phyloP scores from a whole-genome alignment of 1,140 invertebrate species.

The Tetraneura akinire region DNA sequence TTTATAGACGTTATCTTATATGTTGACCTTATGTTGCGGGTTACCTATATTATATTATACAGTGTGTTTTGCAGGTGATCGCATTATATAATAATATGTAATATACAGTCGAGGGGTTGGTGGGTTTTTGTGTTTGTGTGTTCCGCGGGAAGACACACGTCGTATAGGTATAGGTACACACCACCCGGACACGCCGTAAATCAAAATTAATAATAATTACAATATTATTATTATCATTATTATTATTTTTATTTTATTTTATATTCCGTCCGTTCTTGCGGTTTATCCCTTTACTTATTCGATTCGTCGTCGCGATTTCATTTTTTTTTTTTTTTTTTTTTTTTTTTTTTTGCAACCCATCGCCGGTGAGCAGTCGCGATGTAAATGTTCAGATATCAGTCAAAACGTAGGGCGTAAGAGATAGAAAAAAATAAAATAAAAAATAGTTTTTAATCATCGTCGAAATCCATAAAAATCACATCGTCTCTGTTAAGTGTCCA shows the following conservation, averaged over 20 bases:
- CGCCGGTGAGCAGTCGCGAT: not conserved
- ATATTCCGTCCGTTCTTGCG: not conserved
- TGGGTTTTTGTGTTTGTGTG: not conserved
- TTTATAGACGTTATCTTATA: not conserved
- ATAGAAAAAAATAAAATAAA: slow-evolving; percentile 25
- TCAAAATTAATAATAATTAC: slow-evolving; percentile 36
- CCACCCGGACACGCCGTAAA: slow-evolving; percentile 13
- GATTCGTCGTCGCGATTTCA: too few species aligned
- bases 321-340: not conserved
- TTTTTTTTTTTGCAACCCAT: not conserved
- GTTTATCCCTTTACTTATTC: too few species aligned
- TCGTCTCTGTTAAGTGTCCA: slow-evolving; percentile 17
- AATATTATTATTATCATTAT: too few species aligned
- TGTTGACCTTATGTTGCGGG: slow-evolving; percentile 41
- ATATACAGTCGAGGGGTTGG: not conserved
- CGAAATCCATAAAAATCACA: slow-evolving; percentile 43
- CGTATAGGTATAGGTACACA: too few species aligned
- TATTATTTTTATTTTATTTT: too few species aligned
- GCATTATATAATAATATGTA: too few species aligned
- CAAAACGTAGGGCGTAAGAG: not conserved
- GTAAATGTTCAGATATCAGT: slow-evolving; percentile 29
- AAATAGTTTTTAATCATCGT: slow-evolving; percentile 45
- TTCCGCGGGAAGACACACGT: not conserved
- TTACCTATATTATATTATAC: too few species aligned
- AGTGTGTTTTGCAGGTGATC: slow-evolving; percentile 26